phyloP scores from a whole-genome alignment of 1,140 invertebrate genomes.

The Drosophila neocordata region DNA sequence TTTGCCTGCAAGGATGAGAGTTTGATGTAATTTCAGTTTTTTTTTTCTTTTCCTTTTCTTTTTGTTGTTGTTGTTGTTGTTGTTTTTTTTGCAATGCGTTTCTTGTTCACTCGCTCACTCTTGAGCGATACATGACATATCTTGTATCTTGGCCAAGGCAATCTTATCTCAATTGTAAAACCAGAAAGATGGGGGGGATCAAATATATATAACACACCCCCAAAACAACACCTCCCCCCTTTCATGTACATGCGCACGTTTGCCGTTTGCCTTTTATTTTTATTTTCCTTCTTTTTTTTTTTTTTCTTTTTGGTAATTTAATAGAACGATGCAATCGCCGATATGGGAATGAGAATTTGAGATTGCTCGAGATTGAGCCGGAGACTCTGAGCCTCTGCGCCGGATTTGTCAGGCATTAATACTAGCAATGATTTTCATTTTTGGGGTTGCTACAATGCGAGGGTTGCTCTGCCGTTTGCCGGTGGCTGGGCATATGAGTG shows the following conservation, averaged over 20 bases:
- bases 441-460: constrained; percentile 51
- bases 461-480: constrained; percentile 35
- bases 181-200: constrained; percentile 19
- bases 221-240: constrained; percentile 32
- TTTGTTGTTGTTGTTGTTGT: too few relatives aligned
- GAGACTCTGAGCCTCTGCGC: constrained; percentile 34
- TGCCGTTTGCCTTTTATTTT: constrained; percentile 60
- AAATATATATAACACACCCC: constrained; percentile 40
- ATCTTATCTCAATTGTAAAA: constrained; percentile 81
- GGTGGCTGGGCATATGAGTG: constrained; percentile 24
- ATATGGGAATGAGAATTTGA: constrained; percentile 63
- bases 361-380: constrained; percentile 52
- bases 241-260: constrained; percentile 54
- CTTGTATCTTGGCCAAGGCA: constrained; percentile 69
- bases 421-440: constrained; percentile 28
- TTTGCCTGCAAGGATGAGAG: constrained; percentile 64
- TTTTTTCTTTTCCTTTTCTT: neutral
- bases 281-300: neutral
- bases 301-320: constrained; percentile 65
- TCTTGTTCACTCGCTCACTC: constrained; percentile 28
- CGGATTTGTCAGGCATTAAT: constrained; percentile 70
- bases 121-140: constrained; percentile 79
- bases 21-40: constrained; percentile 75
- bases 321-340: constrained; percentile 77
- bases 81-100: constrained; percentile 38